phyloP scores from a whole-genome alignment of 2,888 invertebrate species.

The Drosophila hawaiiensis region DNA sequence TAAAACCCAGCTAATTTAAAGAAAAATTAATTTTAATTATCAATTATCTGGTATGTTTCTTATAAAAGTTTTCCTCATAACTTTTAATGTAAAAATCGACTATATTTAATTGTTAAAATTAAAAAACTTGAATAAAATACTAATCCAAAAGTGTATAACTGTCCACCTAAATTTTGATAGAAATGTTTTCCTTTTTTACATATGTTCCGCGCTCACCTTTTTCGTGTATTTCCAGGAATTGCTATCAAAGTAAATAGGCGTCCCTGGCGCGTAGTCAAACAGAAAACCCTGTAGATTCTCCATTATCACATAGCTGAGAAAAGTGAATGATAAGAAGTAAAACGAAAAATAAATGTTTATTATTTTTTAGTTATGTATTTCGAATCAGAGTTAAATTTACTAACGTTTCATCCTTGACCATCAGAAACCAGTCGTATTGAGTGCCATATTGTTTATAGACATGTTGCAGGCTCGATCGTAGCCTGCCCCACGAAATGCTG shows the following conservation, averaged over 20 bases:
- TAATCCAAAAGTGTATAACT: background rate
- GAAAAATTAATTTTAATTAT: background rate
- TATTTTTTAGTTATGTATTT: background rate
- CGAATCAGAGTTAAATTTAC: constrained; percentile 76
- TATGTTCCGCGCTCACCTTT: constrained; percentile 65
- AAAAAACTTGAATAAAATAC: background rate
- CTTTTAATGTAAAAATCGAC: background rate
- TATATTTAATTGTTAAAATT: background rate
- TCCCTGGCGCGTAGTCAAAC: constrained; percentile 88
- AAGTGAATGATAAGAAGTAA: background rate
- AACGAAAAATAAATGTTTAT: too few species aligned
- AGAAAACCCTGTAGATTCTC: constrained; percentile 97
- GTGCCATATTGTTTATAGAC: constrained; percentile 92
- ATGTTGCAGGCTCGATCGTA: constrained; percentile 95
- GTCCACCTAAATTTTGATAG: background rate
- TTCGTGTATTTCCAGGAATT: constrained; percentile 88
- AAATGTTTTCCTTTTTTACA: background rate
- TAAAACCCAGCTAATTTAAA: background rate
- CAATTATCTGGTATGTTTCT: background rate
- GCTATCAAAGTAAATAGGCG: constrained; percentile 95
- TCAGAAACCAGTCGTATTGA: constrained; percentile 98
- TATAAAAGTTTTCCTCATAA: background rate
- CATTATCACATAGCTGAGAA: constrained; percentile 93
- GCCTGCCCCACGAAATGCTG: constrained; percentile 97
- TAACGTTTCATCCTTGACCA: constrained; percentile 99